Conservation (phyloP, 2,113 vertebrate genomes). For the Vulpes vulpes region DNA sequence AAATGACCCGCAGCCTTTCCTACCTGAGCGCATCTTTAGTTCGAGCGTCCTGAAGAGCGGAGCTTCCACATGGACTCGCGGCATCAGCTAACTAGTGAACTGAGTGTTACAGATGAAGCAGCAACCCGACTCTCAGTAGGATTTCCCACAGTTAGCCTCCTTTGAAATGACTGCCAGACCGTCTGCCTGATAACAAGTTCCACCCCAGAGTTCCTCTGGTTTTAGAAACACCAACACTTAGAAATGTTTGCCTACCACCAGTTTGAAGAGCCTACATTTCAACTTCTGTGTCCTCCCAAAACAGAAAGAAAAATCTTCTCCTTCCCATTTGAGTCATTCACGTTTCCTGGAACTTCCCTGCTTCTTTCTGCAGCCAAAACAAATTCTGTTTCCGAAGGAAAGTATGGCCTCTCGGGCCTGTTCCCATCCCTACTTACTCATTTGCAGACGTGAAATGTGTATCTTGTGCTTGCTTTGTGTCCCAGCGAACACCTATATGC, state of each 20-base stretch:
- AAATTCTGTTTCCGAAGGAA: not conserved
- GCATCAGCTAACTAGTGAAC: not conserved
- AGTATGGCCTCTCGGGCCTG: not conserved
- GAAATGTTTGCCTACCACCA: not conserved
- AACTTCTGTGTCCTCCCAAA: not conserved
- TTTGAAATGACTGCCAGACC: not conserved
- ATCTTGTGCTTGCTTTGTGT: not conserved
- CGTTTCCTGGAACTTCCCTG: not conserved
- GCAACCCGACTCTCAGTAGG: not conserved
- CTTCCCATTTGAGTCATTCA: not conserved
- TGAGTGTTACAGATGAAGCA: not conserved
- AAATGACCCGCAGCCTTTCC: not conserved
- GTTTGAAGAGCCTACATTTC: not conserved
- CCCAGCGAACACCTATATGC: not conserved
- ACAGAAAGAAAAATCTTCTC: not conserved
- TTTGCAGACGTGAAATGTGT: not conserved
- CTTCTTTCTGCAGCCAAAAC: not conserved
- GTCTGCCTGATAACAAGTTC: not conserved
- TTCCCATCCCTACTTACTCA: not conserved
- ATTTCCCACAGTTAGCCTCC: not conserved
- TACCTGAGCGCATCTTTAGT: not conserved
- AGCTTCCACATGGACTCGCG: not conserved
- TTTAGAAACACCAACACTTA: not conserved
- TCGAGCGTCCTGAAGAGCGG: not conserved
- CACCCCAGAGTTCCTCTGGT: not conserved